Percentiles rank a stretch among this genome's conserved stretches.
Conservation (phyloP, 2,888 invertebrate species). For the Drosophila tripunctata region DNA sequence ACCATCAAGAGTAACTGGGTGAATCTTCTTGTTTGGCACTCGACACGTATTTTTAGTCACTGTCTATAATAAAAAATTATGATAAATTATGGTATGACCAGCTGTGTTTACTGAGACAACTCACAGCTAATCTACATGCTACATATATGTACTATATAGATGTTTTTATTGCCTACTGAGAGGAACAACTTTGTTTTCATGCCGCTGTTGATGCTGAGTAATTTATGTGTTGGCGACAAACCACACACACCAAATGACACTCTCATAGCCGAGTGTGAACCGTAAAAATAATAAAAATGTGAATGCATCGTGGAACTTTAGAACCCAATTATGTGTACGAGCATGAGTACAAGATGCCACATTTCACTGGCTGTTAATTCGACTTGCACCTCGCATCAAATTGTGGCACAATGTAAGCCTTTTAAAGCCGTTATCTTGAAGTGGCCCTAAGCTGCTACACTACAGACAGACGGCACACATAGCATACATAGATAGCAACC, state of each 20-base stretch:
- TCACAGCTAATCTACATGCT: conserved; percentile 21
- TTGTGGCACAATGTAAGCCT: conserved; percentile 18
- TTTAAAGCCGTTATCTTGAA: conserved; percentile 39
- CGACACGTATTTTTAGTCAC: conserved; percentile 31
- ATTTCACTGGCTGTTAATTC: conserved; percentile 17
- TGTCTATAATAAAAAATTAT: conserved; percentile 50
- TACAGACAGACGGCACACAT: conserved; percentile 6
- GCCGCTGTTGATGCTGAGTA: conserved; percentile 25
- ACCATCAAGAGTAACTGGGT: no score
- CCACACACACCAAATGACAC: conserved; percentile 25
- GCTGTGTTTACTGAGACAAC: conserved; percentile 22
- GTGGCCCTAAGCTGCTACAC: conserved; percentile 22
- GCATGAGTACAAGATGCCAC: conserved; percentile 5
- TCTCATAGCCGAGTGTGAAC: conserved; percentile 7
- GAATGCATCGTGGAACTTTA: conserved; percentile 8
- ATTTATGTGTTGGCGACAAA: conserved; percentile 42
- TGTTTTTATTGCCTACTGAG: conserved; percentile 4
- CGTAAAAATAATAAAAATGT: conserved; percentile 24
- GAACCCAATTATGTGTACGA: conserved; percentile 1
- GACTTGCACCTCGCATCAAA: conserved; percentile 12
- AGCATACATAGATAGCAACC: neutral
- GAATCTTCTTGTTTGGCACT: conserved; percentile 23
- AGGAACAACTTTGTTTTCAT: conserved; percentile 13
- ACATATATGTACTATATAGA: neutral
- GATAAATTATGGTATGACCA: conserved; percentile 51